A percentile compares a stretch with the other conserved stretches of the same genome.
These are phyloP conservation scores for Lindbergichthys nudifrons DNA, from an alignment of 2,797 vertebrate genomes.

Conservation along the genomic window DNA sequence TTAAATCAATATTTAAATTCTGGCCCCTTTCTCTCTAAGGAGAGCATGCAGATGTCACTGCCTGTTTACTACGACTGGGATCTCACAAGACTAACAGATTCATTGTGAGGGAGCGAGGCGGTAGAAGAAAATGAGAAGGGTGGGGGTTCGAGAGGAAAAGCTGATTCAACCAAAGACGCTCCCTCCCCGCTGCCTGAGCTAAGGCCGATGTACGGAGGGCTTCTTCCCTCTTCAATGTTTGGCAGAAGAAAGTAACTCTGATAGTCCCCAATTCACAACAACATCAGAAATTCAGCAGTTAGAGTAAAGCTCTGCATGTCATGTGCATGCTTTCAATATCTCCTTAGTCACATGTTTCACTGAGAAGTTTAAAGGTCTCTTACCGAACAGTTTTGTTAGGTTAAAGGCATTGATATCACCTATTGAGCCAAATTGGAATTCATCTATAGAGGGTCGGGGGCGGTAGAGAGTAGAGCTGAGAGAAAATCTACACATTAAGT, in stretches of 20 bases:
- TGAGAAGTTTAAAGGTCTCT: conserved; percentile 6
- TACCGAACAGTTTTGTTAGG: conserved; percentile 11
- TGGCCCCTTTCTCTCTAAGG: conserved; percentile 50
- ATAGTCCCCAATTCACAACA: conserved; percentile 21
- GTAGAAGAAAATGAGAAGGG: conserved; percentile 41
- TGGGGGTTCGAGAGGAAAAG: conserved; percentile 49
- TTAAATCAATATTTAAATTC: conserved; percentile 74
- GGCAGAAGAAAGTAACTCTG: conserved; percentile 50
- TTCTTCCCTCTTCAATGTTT: conserved; percentile 38
- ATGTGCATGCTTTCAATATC: conserved; percentile 26
- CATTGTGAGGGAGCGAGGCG: conserved; percentile 38
- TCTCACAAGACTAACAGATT: conserved; percentile 59
- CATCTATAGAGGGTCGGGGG: background rate
- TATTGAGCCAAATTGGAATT: conserved; percentile 1
- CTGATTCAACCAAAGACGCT: conserved; percentile 65
- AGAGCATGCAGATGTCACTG: conserved; percentile 56
- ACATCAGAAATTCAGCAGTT: conserved; percentile 63
- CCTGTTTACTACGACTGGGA: conserved; percentile 67
- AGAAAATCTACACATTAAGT: background rate
- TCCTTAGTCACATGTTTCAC: conserved; percentile 33
- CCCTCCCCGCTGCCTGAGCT: conserved; percentile 36
- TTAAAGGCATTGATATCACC: background rate
- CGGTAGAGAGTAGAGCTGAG: background rate
- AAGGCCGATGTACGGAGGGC: conserved; percentile 28
- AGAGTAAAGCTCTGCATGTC: conserved; percentile 35